Evolutionary conservation across 2,113 vertebrate species (phyloP).

Genomic region (Plecotus auritus): DNA sequence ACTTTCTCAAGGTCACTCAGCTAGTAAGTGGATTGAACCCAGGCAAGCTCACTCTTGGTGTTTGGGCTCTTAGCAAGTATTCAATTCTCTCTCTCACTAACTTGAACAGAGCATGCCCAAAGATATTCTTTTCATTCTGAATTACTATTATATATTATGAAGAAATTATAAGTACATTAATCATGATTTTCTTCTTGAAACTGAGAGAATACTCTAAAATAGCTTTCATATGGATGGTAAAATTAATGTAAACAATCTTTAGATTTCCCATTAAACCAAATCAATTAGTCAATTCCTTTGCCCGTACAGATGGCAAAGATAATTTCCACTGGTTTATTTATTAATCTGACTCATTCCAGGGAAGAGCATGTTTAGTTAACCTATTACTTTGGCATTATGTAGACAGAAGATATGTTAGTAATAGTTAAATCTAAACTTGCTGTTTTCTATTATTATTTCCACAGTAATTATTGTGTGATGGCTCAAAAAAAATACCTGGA

Average conservation of each 20-base stretch:
- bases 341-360: conserved; percentile 23
- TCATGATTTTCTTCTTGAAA: conserved; percentile 42
- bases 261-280: neutral
- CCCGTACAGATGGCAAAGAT: conserved; percentile 36
- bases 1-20: neutral
- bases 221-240: neutral
- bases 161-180: neutral
- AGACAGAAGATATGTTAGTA: conserved; percentile 2
- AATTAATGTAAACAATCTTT: neutral
- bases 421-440: conserved; percentile 34
- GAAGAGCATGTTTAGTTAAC: neutral
- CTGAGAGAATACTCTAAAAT: neutral
- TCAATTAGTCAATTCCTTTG: neutral
- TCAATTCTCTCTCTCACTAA: neutral
- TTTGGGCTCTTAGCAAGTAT: neutral
- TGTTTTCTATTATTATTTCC: neutral
- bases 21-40: neutral
- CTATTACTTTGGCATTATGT: conserved; percentile 32
- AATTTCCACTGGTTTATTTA: conserved; percentile 18
- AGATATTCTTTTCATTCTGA: neutral
- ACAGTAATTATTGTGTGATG: conserved; percentile 50
- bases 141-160: neutral
- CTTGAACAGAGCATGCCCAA: conserved; percentile 1
- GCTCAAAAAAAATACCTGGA: neutral
- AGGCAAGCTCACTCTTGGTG: neutral